Evolutionary conservation across 2,888 invertebrate genomes (phyloP).

Genomic region (Drosophila anomelani): DNA sequence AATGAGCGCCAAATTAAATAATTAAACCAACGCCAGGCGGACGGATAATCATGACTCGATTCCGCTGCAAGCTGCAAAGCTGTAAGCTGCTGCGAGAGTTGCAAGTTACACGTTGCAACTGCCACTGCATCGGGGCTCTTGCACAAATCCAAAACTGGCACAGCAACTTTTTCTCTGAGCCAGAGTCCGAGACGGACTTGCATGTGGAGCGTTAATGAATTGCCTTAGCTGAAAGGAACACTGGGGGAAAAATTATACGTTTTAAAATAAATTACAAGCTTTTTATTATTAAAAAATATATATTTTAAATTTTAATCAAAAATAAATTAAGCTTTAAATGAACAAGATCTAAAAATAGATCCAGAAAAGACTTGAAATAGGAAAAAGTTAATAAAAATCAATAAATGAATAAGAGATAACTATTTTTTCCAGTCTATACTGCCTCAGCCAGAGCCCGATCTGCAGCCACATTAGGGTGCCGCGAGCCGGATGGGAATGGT

Average conservation of each 20-base stretch:
- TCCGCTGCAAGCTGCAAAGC: constrained; percentile 20
- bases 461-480: constrained; percentile 40
- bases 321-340: too few species aligned
- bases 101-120: constrained; percentile 12
- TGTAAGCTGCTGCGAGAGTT: constrained; percentile 42
- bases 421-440: neutral
- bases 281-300: neutral
- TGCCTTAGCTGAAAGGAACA: constrained; percentile 57
- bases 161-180: constrained; percentile 77
- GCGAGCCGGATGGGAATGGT: constrained; percentile 76
- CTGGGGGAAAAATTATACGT: constrained; percentile 4
- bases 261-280: too few species aligned
- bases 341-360: too few species aligned
- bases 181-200: constrained; percentile 61
- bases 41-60: constrained; percentile 32
- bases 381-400: too few species aligned
- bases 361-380: too few species aligned
- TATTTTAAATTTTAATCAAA: too few species aligned
- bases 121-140: constrained; percentile 36
- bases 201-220: constrained; percentile 78
- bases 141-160: constrained; percentile 73
- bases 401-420: fast-evolving
- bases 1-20: constrained; percentile 79
- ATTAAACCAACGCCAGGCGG: constrained; percentile 64
- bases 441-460: constrained; percentile 13